Evolutionary conservation across 2,113 vertebrate genomes (phyloP), one percentile per base, ranked within the genome.

Genomic region (Andinoacara biseriatus): DNA sequence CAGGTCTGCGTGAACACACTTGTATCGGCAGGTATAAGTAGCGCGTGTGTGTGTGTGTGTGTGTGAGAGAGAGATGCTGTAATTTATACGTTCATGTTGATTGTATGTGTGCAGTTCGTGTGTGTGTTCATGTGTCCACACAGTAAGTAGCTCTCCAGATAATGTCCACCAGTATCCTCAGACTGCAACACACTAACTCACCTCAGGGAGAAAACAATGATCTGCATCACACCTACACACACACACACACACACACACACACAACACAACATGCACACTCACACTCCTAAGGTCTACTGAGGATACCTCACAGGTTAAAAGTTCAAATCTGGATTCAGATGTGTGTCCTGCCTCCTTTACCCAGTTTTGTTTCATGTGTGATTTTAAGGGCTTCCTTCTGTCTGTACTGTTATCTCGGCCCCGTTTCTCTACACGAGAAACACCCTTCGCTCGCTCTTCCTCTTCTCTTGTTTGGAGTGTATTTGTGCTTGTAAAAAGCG

Each of bases 131-230:
- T 81, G 43, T 52, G 78, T 86, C 67, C 83, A 65, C 49, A 40
- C 61, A 40, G 72, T 10, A 54, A 72, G 67, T 24, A 78, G 76
- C 65, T 89, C 57, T 84, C 72, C 63, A 82, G 24, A 87, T 58
- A 10, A 72, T 33, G 57, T 58, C 11, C 72, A 26, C 58, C 86
- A 76, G 69, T 78, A 52, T 78, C 83, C 72, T 94, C 81, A 46
- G 77, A 90, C 75, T 90, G 87, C 85, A 83, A 87, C 89, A 92
- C 90, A 85, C 85, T 65, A 79, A 81, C 77, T 94, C 93, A 94
- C 91, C 95, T 95, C 94, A 95, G 95, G 95, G 93, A 96, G 87
- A 92, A 91, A 85, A 56, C 57, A 72, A 60, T 46, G 52, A 85
- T 74, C 69, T 80, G 84, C 84, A 81, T 80, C 63, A 63, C 72